These are phyloP conservation scores for Tauraco hartlaubi DNA, from an alignment of 2,797 vertebrate genomes.

Conservation along the genomic window DNA sequence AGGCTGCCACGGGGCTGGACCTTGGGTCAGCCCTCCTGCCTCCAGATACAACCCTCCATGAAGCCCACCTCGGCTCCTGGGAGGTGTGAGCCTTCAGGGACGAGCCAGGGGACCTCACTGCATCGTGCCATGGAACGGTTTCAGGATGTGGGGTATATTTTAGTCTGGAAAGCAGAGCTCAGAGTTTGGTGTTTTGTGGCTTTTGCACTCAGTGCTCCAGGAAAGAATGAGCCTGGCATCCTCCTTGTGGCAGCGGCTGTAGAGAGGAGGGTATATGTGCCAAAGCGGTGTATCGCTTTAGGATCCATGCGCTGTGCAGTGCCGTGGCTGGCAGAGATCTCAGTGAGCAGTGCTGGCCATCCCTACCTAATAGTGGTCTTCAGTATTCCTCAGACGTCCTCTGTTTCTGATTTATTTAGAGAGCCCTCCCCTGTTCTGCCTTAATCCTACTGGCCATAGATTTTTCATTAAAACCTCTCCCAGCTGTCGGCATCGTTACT, in stretches of 20 bases:
- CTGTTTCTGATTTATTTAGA: not conserved
- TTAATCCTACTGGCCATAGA: not conserved
- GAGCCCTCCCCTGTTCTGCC: not conserved
- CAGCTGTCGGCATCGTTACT: not conserved
- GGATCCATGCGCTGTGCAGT: fast-evolving
- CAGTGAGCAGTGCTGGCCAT: fast-evolving
- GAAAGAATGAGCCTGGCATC: not conserved
- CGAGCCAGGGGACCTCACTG: fast-evolving
- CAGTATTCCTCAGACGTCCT: not conserved
- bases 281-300: fast-evolving
- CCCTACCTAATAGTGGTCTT: not conserved
- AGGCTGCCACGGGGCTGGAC: not conserved
- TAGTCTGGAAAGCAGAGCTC: not conserved
- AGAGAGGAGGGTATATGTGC: not conserved
- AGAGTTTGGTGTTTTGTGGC: not conserved
- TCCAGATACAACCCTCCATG: too few species aligned
- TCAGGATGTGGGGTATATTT: not conserved
- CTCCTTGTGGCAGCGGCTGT: not conserved
- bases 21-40: not conserved
- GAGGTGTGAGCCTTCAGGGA: not conserved
- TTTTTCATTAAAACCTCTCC: not conserved
- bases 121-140: not conserved
- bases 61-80: not conserved
- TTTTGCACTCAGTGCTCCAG: fast-evolving
- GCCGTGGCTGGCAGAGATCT: not conserved